phyloP scores from a whole-genome alignment of 2,888 invertebrate genomes.

The Drosophila subsilvestris region DNA sequence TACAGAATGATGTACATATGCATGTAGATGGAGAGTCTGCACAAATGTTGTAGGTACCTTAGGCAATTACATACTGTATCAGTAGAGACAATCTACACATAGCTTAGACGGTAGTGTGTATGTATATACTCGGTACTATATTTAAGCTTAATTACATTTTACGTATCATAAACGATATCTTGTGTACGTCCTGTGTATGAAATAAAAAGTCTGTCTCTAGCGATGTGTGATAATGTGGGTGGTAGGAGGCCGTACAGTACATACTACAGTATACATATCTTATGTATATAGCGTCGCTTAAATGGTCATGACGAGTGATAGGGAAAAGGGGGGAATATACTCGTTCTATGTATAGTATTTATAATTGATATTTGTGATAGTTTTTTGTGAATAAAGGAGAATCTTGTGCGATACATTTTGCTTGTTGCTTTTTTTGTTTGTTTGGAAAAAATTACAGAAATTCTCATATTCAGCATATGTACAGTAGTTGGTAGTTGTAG shows the following conservation, averaged over 20 bases:
- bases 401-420: slow-evolving; percentile 21
- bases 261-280: slow-evolving; percentile 12
- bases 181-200: slow-evolving; percentile 12
- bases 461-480: slow-evolving; percentile 29
- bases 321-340: not conserved
- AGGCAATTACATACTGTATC: slow-evolving; percentile 65
- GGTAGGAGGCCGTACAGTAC: not conserved
- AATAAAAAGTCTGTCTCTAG: slow-evolving; percentile 20
- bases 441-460: slow-evolving; percentile 25
- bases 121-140: slow-evolving; percentile 50
- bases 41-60: slow-evolving; percentile 77
- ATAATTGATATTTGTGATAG: slow-evolving; percentile 36
- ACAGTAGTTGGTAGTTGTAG: slow-evolving; percentile 9
- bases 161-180: slow-evolving; percentile 43
- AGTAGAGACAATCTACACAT: slow-evolving; percentile 62
- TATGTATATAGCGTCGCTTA: slow-evolving; percentile 46
- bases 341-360: not conserved
- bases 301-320: slow-evolving; percentile 28
- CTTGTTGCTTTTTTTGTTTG: too few relatives aligned
- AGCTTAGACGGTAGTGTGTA: slow-evolving; percentile 26
- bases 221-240: slow-evolving; percentile 36
- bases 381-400: slow-evolving; percentile 15
- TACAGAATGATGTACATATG: slow-evolving; percentile 26
- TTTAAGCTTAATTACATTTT: slow-evolving; percentile 50
- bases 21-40: slow-evolving; percentile 70